phyloP scores from a whole-genome alignment of 1,140 invertebrate genomes.

The Lutraria rhynchaena region DNA sequence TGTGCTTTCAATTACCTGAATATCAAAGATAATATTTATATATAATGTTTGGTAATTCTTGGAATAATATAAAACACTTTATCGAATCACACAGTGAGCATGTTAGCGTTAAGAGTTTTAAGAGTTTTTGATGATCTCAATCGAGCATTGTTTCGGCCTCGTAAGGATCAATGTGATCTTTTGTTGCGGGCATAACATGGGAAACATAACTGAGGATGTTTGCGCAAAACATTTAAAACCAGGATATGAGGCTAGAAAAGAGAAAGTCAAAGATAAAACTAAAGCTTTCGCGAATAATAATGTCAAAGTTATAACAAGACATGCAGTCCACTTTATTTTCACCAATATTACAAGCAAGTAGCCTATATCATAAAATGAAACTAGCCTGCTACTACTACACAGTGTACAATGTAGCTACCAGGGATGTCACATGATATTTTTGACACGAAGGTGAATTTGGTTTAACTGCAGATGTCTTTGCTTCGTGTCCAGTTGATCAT shows the following conservation, averaged over 20 bases:
- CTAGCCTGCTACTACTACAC: background rate
- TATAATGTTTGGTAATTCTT: too few species aligned
- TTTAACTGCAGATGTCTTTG: slow-evolving; percentile 19
- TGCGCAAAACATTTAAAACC: background rate
- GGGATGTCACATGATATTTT: slow-evolving; percentile 16
- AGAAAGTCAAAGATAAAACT: too few species aligned
- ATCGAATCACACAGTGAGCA: background rate
- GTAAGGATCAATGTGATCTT: too few species aligned
- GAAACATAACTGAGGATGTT: background rate
- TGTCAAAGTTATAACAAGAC: background rate
- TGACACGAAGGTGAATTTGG: slow-evolving; percentile 13
- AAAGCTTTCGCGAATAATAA: background rate
- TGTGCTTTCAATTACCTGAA: too few species aligned
- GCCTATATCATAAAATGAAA: slow-evolving; percentile 17
- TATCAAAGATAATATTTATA: too few species aligned
- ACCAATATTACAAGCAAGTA: background rate
- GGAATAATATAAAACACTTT: too few species aligned
- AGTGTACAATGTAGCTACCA: background rate
- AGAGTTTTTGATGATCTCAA: background rate
- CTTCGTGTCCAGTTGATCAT: slow-evolving; percentile 9
- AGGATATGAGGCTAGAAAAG: background rate
- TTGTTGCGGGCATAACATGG: background rate
- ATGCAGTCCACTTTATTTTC: background rate
- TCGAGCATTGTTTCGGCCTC: too few species aligned
- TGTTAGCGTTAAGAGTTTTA: background rate